These are phyloP conservation scores for Sitodiplosis mosellana DNA, from an alignment of 1,140 invertebrate genomes.

Conservation along the genomic window DNA sequence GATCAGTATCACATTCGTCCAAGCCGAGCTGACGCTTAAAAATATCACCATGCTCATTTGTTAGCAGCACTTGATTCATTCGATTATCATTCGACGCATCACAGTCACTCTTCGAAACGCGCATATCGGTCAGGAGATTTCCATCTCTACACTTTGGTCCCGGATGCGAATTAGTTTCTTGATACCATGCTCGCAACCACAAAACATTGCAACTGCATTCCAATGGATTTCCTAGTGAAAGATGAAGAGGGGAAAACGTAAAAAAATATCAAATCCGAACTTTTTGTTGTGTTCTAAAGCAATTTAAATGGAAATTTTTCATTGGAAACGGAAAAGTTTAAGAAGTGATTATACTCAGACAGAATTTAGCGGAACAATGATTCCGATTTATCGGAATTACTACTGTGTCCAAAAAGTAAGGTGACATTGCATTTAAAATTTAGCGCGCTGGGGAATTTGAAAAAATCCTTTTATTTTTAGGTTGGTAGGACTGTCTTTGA, in stretches of 20 bases:
- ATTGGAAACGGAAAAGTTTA: slow-evolving; percentile 2
- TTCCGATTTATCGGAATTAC: too few relatives aligned
- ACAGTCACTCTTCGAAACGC: slow-evolving; percentile 48
- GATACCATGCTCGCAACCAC: slow-evolving; percentile 66
- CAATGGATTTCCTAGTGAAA: slow-evolving; percentile 53
- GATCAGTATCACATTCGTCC: slow-evolving; percentile 18
- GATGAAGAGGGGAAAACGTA: slow-evolving; percentile 3
- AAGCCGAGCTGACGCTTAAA: slow-evolving; percentile 18
- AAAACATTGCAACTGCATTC: slow-evolving; percentile 59
- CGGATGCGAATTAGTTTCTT: slow-evolving; percentile 37
- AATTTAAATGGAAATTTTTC: neutral
- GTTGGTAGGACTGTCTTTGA: too few relatives aligned
- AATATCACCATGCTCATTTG: slow-evolving; percentile 23
- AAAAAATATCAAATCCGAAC: neutral
- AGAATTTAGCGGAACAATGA: too few relatives aligned
- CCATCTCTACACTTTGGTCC: slow-evolving; percentile 60
- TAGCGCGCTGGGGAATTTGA: too few relatives aligned
- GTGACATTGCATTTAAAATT: too few relatives aligned
- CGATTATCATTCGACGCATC: slow-evolving; percentile 26
- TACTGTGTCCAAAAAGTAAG: too few relatives aligned
- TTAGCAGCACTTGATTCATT: slow-evolving; percentile 16
- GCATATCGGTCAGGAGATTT: slow-evolving; percentile 44
- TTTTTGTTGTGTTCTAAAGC: neutral
- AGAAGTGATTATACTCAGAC: too few relatives aligned
- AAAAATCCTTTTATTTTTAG: too few relatives aligned